Evolutionary conservation across 2,113 vertebrate species (phyloP).

Genomic region (Circaetus cinerascens): DNA sequence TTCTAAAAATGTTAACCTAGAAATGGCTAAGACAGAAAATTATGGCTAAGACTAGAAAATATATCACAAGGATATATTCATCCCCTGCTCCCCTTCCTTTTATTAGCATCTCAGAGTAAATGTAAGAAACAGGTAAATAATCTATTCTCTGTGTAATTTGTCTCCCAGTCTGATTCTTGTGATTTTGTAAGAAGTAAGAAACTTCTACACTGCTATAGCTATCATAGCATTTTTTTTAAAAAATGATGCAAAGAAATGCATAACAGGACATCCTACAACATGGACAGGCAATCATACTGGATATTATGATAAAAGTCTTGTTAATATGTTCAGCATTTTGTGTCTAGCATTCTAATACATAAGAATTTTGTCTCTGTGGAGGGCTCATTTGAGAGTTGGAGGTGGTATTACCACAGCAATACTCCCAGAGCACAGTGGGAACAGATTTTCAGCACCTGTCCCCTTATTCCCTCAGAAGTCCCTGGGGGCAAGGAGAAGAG

Average conservation of each 20-base stretch:
- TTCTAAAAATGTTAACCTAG: background rate
- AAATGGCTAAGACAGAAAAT: background rate
- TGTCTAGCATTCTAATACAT: background rate
- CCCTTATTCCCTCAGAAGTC: background rate
- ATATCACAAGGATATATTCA: background rate
- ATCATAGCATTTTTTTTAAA: background rate
- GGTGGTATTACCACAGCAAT: background rate
- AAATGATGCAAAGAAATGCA: background rate
- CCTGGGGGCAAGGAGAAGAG: background rate
- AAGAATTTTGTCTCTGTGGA: background rate
- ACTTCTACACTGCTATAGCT: background rate
- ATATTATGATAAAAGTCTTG: background rate
- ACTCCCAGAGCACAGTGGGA: background rate
- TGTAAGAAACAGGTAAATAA: background rate
- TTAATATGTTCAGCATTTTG: background rate
- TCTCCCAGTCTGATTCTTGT: background rate
- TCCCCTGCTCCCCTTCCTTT: background rate
- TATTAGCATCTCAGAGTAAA: background rate
- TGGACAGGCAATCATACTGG: background rate
- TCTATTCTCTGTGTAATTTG: background rate
- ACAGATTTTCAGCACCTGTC: background rate
- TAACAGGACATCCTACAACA: background rate
- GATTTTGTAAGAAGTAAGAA: background rate
- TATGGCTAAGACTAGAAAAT: background rate
- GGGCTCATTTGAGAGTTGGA: background rate